phyloP scores from a whole-genome alignment of 2,888 invertebrate species.

The Papilio gigon region DNA sequence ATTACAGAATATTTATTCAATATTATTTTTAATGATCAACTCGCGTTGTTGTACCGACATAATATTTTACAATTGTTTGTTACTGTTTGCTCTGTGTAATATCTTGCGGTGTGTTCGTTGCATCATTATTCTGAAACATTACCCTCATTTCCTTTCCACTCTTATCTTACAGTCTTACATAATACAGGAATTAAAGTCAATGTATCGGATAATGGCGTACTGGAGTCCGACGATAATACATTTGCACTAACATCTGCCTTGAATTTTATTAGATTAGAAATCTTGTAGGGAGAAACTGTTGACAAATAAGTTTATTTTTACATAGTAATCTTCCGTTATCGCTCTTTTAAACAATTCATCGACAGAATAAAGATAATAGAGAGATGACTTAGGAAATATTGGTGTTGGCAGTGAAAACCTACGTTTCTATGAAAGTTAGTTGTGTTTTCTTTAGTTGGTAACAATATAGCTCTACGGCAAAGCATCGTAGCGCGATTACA shows the following conservation, averaged over 20 bases:
- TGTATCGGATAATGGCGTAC: conserved; percentile 12
- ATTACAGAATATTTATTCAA: too few relatives aligned
- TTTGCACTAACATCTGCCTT: conserved; percentile 2
- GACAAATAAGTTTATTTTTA: neutral
- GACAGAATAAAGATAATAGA: neutral
- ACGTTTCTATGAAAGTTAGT: neutral
- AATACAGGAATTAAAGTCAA: conserved; percentile 13
- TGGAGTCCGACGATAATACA: conserved; percentile 1
- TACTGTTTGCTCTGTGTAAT: neutral
- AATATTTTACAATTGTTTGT: neutral
- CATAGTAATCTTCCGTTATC: too few relatives aligned
- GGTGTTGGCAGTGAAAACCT: neutral
- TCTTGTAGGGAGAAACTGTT: neutral
- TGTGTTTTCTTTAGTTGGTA: neutral
- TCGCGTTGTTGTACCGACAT: neutral
- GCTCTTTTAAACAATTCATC: too few relatives aligned
- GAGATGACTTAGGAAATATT: neutral
- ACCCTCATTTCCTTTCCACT: neutral
- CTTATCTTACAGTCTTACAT: conserved; percentile 13
- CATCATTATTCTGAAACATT: conserved; percentile 11
- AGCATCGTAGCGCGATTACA: conserved; percentile 21
- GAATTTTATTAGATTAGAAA: neutral
- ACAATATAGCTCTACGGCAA: conserved; percentile 11
- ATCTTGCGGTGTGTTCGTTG: neutral
- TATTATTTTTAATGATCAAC: too few relatives aligned